phyloP scores from a whole-genome alignment of 2,888 invertebrate genomes.

The Penaeus monodon region DNA sequence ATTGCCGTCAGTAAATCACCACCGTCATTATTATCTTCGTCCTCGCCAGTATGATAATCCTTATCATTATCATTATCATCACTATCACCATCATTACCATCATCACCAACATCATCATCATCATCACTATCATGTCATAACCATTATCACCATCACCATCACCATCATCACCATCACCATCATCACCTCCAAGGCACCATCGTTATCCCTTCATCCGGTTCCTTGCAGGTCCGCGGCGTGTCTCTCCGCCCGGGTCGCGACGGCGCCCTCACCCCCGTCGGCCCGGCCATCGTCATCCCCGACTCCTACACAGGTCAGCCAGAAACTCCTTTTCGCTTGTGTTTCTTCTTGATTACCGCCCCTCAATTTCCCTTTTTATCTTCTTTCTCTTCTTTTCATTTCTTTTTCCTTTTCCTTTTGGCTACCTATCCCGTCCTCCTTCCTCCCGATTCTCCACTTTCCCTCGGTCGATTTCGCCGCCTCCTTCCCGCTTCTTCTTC shows the following conservation, averaged over 20 bases:
- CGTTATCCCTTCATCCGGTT: too few species aligned
- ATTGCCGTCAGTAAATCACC: not conserved
- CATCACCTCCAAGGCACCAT: not conserved
- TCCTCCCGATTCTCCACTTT: too few species aligned
- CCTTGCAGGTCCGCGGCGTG: constrained; percentile 72
- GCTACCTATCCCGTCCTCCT: not conserved
- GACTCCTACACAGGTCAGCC: constrained; percentile 77
- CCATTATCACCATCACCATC: not conserved
- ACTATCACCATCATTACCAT: not conserved
- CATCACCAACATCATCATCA: not conserved
- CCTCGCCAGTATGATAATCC: not conserved
- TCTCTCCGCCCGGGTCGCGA: constrained; percentile 69
- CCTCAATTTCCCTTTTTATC: not conserved
- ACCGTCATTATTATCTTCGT: too few species aligned
- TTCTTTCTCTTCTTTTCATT: too few species aligned
- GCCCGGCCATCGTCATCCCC: constrained; percentile 77
- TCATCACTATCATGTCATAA: too few species aligned
- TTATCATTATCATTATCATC: not conserved
- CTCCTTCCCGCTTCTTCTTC: too few species aligned
- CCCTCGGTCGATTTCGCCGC: too few species aligned
- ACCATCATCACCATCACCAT: not conserved
- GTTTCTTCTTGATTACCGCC: not conserved
- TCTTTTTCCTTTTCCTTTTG: not conserved
- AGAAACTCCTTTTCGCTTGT: not conserved
- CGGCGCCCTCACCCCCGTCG: constrained; percentile 70